These are phyloP conservation scores for Melolontha melolontha DNA, from an alignment of 2,888 invertebrate genomes.

Conservation along the genomic window DNA sequence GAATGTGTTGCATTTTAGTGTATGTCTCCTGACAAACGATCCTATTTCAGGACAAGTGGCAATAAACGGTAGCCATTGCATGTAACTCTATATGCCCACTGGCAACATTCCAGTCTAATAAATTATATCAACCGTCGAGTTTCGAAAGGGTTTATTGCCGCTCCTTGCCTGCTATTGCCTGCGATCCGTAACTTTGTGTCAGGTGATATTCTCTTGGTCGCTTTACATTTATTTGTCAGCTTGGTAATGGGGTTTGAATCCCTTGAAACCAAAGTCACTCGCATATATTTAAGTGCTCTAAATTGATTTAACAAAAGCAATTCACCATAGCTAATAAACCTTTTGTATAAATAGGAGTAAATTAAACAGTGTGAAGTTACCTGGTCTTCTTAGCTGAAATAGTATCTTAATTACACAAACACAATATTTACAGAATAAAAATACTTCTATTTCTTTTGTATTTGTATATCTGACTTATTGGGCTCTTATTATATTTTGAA, in stretches of 20 bases:
- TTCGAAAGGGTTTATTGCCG: slow-evolving; percentile 12
- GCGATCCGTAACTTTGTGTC: slow-evolving; percentile 1
- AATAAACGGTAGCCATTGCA: too few species aligned
- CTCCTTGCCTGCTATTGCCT: not conserved
- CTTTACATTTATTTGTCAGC: slow-evolving; percentile 46
- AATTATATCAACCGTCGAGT: slow-evolving; percentile 50
- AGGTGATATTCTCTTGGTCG: slow-evolving; percentile 40
- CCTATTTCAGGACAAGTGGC: too few species aligned
- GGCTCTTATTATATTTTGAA: too few species aligned
- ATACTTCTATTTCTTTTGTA: too few species aligned
- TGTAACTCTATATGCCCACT: slow-evolving; percentile 48
- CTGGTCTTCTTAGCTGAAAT: too few species aligned
- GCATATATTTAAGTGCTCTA: not conserved
- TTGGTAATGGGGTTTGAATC: slow-evolving; percentile 44
- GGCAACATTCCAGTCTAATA: slow-evolving; percentile 52
- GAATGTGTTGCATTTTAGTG: slow-evolving; percentile 6
- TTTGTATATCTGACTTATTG: too few species aligned
- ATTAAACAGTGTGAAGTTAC: too few species aligned
- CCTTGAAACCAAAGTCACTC: slow-evolving; percentile 44
- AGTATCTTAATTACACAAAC: too few species aligned
- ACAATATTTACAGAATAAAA: too few species aligned
- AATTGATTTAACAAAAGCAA: too few species aligned
- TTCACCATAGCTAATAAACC: too few species aligned
- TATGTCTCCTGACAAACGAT: not conserved
- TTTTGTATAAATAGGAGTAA: too few species aligned